Evolutionary conservation across 1,140 invertebrate genomes (phyloP).

Genomic region (Procambarus clarkii): DNA sequence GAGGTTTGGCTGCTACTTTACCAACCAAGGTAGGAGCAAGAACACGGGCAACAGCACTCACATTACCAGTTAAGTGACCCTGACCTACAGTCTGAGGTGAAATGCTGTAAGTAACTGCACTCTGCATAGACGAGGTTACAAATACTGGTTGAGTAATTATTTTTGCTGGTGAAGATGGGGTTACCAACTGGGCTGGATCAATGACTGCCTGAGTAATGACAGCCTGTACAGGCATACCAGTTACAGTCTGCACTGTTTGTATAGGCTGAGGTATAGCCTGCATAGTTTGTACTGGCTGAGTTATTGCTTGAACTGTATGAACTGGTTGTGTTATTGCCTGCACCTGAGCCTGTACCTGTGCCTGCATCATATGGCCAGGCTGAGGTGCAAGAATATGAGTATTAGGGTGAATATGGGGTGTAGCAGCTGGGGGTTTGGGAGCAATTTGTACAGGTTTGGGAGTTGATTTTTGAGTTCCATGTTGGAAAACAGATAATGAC

Average conservation of each 20-base stretch:
- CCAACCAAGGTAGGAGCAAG: slow-evolving; percentile 48
- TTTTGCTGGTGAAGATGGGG: slow-evolving; percentile 62
- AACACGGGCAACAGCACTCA: slow-evolving; percentile 49
- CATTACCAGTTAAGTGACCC: slow-evolving; percentile 44
- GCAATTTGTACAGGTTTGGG: slow-evolving; percentile 72
- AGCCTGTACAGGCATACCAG: slow-evolving; percentile 56
- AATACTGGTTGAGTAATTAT: slow-evolving; percentile 63
- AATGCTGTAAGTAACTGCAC: slow-evolving; percentile 37
- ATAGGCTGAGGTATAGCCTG: slow-evolving; percentile 65
- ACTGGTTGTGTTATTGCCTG: slow-evolving; percentile 58
- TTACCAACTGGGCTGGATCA: slow-evolving; percentile 48
- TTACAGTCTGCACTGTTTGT: slow-evolving; percentile 58
- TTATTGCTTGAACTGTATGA: slow-evolving; percentile 62
- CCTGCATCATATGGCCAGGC: slow-evolving; percentile 62
- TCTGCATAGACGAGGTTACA: slow-evolving; percentile 67
- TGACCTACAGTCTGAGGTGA: slow-evolving; percentile 39
- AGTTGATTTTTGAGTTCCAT: slow-evolving; percentile 42
- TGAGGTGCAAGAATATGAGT: slow-evolving; percentile 56
- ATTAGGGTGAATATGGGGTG: slow-evolving; percentile 47
- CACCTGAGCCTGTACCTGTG: slow-evolving; percentile 58
- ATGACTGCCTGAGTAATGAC: slow-evolving; percentile 56
- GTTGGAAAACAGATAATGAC: slow-evolving; percentile 47
- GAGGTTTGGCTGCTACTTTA: slow-evolving; percentile 62
- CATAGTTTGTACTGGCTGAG: slow-evolving; percentile 65
- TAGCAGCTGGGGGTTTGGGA: slow-evolving; percentile 63